Evolutionary conservation across 2,797 vertebrate genomes (phyloP), one percentile per base, ranked within the genome.

Genomic region (Parauchenoglanis ngamensis): DNA sequence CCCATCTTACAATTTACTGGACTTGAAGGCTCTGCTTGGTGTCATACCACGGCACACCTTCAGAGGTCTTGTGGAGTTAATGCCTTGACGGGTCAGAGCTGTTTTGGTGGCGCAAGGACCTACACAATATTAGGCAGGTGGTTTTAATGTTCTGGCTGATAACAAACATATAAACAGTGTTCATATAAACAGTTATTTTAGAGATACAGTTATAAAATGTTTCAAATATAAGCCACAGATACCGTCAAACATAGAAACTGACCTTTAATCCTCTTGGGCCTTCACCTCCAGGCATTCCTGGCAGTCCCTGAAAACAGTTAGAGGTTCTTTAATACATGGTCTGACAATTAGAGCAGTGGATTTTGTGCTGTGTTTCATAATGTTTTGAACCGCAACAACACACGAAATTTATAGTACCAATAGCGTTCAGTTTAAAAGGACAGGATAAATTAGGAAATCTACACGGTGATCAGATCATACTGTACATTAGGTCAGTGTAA

Each of bases 181-280:
- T 28, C 21, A 17, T 44, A 65, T 49, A 19, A 46, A 63, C 6
- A 13, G n/a, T 65, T 63, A 83, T 70, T 35, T 83, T 11, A 68
- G 10, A 6, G 28, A 65, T 21, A 23, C 23, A 61, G 31, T 28
- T 40, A 59, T 46, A 19, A 15, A 59, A 15, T 72, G 49, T 61
- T 75, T 56, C 4, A 75, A 19, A 78, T 28, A 17, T 15, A 61
- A 44, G 19, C 25, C 35, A 81, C 40, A 49, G 13, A 81, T 21
- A 19, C 13, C 31, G 44, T 13, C 11, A 79, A 84, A 61, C 54
- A 86, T 31, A 67, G 85, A 52, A 52, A 59, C 91, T 94, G 67
- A 96, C 98, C 96, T 99, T 98, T 91, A 94, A 94, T 92, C 98
- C 98, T 88, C 92, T 93, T 87, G 93, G 84, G 67, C 98, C 98